These are phyloP conservation scores for Varanus komodoensis DNA, from an alignment of 2,113 vertebrate species.

Conservation along the genomic window DNA sequence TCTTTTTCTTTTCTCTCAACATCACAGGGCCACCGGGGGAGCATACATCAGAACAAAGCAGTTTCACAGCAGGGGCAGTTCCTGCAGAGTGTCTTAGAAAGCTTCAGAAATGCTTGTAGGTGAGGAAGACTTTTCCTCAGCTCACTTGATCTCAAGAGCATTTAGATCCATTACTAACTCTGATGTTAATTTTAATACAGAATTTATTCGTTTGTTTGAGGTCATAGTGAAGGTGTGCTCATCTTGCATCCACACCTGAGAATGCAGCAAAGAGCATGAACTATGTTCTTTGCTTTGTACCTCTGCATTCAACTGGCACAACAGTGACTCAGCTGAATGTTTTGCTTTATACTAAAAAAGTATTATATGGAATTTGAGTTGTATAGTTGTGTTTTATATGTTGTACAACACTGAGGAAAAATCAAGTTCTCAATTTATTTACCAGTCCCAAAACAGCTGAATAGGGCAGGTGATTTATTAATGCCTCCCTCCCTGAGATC, in stretches of 20 bases:
- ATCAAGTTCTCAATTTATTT: neutral
- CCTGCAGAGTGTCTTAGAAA: slow-evolving; percentile 83
- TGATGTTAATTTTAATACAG: slow-evolving; percentile 15
- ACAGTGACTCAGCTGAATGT: neutral
- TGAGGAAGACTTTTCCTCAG: slow-evolving; percentile 65
- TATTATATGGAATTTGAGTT: neutral
- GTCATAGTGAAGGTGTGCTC: neutral
- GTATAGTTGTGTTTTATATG: neutral
- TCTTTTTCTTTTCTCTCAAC: slow-evolving; percentile 38
- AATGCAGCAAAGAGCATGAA: slow-evolving; percentile 4
- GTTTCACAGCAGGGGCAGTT: slow-evolving; percentile 73
- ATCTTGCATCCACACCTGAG: neutral
- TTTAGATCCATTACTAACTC: neutral
- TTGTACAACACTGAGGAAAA: neutral
- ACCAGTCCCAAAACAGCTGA: neutral
- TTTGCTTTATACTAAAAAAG: neutral
- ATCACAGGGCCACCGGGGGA: slow-evolving; percentile 59
- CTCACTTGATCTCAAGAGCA: neutral
- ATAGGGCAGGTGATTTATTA: neutral
- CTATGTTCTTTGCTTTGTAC: slow-evolving; percentile 34
- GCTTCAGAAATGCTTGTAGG: slow-evolving; percentile 92
- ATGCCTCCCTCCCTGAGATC: neutral
- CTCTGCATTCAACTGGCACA: slow-evolving; percentile 24
- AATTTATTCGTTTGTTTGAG: neutral
- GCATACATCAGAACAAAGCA: slow-evolving; percentile 62